Evolutionary conservation across 2,888 invertebrate genomes (phyloP), one percentile per base, ranked within the genome.

Genomic region (Melikaiella ostensackeni): DNA sequence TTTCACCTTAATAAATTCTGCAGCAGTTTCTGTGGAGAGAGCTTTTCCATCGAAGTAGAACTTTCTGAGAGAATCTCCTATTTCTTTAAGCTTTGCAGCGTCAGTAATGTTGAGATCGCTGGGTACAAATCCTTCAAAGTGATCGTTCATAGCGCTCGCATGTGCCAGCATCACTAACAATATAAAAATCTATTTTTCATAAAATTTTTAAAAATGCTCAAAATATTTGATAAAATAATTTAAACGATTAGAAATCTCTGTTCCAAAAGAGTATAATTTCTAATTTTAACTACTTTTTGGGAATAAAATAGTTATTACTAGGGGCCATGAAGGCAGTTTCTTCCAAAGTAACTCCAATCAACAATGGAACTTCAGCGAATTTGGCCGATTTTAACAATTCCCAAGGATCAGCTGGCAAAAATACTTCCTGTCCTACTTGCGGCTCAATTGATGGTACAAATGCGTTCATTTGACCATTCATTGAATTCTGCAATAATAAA

Each of bases 381-480:
- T 86, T 84, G 61, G 89, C 88, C 5, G 87, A 79, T 81, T 88
- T 89, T 0, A 90, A 24, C n/a, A 90, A 76, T 9, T 84, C 84
- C 90, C 89, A 90, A 16, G 90, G 89, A 85, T 89, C 86, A 4
- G 79, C 80, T 9, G 88, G 82, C 33, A 91, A 77, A 77, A 91
- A 90, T 46, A 87, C 74, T 64, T 91, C 87, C 73, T 89, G 88
- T 6, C 90, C 90, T 3, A 87, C 75, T 42, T 89, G 83, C 9
- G 80, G 79, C 74, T 91, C 91, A 0, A 90, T 80, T 3, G 87
- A 84, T 42, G 90, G 91, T 9, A 85, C 42, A 70, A 91, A 91
- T 13, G 84, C 82, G 24, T 78, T 7, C 42, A 81, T 38, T 2
- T 79, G 84, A 5, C 90, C 91, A 64, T 82, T 84, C 75, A 88